Conservation (phyloP, 1,140 invertebrate species). For the Asbolus verrucosus region DNA sequence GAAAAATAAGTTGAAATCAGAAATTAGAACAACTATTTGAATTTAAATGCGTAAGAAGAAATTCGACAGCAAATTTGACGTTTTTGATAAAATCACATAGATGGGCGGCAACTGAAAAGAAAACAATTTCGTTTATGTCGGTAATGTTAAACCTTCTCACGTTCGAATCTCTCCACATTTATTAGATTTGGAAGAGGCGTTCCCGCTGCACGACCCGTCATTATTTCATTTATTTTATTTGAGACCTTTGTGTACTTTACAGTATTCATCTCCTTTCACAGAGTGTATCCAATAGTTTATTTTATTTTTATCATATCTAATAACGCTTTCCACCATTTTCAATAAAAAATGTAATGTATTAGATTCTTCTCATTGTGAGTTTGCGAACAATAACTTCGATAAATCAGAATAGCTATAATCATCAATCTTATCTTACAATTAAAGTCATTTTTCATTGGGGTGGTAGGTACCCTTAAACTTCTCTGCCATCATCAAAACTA, state of each 20-base stretch:
- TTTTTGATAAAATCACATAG: conserved; percentile 28
- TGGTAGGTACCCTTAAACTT: conserved; percentile 17
- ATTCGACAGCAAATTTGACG: too few species aligned
- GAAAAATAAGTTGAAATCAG: too few species aligned
- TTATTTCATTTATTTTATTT: conserved; percentile 16
- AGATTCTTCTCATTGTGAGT: conserved; percentile 16
- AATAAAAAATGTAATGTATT: conserved; percentile 15
- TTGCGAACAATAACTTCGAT: conserved; percentile 16
- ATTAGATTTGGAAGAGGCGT: conserved; percentile 38
- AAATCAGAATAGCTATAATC: conserved; percentile 29
- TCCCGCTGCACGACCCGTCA: conserved; percentile 24
- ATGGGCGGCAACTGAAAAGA: conserved; percentile 12
- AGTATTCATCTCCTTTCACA: background rate
- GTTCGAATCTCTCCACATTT: conserved; percentile 35
- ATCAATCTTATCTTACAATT: conserved; percentile 34
- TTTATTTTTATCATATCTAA: too few species aligned
- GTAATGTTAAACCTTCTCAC: conserved; percentile 35
- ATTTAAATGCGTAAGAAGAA: too few species aligned
- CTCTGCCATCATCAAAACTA: background rate
- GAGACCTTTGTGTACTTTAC: background rate
- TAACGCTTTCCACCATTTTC: background rate
- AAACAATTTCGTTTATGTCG: conserved; percentile 30
- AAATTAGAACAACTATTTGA: too few species aligned
- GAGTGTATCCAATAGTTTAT: too few species aligned
- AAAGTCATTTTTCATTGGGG: conserved; percentile 25